phyloP scores from a whole-genome alignment of 2,113 vertebrate genomes.

The Gambusia holbrooki region DNA sequence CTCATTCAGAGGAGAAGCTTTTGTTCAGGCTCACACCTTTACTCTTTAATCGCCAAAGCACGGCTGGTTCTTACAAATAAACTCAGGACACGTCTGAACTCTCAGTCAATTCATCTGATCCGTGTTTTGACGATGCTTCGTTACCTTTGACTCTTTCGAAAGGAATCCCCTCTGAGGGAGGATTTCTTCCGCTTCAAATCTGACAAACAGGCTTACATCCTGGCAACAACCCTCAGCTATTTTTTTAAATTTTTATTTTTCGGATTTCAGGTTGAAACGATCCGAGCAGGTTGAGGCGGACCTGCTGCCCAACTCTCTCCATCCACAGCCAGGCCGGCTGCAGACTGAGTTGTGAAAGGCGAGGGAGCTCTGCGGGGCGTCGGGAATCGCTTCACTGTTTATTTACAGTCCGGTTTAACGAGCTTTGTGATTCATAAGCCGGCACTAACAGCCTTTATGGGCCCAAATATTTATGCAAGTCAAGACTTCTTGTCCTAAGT shows the following conservation, averaged over 20 bases:
- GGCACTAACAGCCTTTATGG: constrained; percentile 67
- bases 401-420: constrained; percentile 78
- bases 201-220: constrained; percentile 34
- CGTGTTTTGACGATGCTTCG: constrained; percentile 36
- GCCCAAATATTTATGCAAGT: constrained; percentile 77
- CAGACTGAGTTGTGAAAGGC: constrained; percentile 65
- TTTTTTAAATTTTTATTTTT: constrained; percentile 1
- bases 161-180: constrained; percentile 51
- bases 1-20: neutral
- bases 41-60: neutral
- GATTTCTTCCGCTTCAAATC: neutral
- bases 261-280: constrained; percentile 9
- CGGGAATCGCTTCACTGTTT: constrained; percentile 69
- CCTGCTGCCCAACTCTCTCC: constrained; percentile 27
- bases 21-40: neutral
- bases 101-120: neutral
- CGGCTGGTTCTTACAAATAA: neutral
- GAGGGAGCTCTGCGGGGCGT: constrained; percentile 46
- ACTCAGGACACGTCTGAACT: neutral
- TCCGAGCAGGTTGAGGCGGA: constrained; percentile 40
- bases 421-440: constrained; percentile 78
- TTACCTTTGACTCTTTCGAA: constrained; percentile 54
- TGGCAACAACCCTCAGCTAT: constrained; percentile 5
- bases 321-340: constrained; percentile 26
- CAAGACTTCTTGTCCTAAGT: constrained; percentile 51